Evolutionary conservation across 2,888 invertebrate species (phyloP), one percentile per base, ranked within the genome.

Genomic region (Agrochola macilenta): DNA sequence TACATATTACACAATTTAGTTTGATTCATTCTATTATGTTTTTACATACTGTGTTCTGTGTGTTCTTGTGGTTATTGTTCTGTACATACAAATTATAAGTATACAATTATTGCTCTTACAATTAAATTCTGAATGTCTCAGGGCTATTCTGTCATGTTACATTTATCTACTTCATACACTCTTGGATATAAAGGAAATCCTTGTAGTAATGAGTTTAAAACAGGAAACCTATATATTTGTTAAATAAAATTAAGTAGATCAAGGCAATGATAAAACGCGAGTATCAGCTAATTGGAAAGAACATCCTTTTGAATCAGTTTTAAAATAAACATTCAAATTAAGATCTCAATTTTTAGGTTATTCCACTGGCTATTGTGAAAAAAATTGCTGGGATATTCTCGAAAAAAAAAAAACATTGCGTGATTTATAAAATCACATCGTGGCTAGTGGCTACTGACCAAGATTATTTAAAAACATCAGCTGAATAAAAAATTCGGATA

Each of bases 121-220:
- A 23, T 65, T n/a, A 12, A 61, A 69, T 74, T 49, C 0, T n/a
- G 12, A 64, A 58, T 26, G 12, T 43, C 7, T 43, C 0, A 1
- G 20, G 5, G 46, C 5, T 65, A 46, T 43, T 12, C 43, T 7
- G 11, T 12, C 12, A 54, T 58, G 7, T 75, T 23, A 66, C 5
- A 0, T 54, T 7, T 26, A 43, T 39, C 11, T 65, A 58, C 26
- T 60, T 49, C 30, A 30, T 54, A 75, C n/a, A 14, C 49, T 39
- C 54, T 35, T 26, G 23, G 26, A 64, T 70, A 0, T 61, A 82
- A 68, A 76, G 63, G 68, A 83, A 71, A 82, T 82, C 78, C 74
- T 74, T 61, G 23, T 61, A 30, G 12, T 57, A 71, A 71, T 74
- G n/a, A 81, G 26, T 69, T 85, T 57, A 52, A 39, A 64, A 71